Conservation (phyloP, 2,888 invertebrate species). For the Mycalesis mineus region DNA sequence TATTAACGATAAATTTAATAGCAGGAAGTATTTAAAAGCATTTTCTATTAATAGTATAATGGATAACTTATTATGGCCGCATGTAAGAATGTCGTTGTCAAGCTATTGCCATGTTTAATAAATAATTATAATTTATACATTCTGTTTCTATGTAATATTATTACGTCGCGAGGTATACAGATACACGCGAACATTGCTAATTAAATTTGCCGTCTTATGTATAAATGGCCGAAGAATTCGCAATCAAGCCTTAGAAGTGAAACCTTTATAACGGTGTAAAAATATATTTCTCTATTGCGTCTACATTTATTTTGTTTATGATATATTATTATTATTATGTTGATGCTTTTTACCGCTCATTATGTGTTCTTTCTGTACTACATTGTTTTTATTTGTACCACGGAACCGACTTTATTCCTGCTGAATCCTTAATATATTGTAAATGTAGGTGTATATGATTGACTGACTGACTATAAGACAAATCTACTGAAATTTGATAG, state of each 20-base stretch:
- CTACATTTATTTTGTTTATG: too few species aligned
- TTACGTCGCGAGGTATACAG: neutral
- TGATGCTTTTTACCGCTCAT: too few species aligned
- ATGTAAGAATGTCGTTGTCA: conserved; percentile 6
- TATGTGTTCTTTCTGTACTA: too few species aligned
- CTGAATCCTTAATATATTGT: too few species aligned
- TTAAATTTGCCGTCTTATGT: neutral
- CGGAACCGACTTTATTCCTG: too few species aligned
- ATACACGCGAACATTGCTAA: neutral
- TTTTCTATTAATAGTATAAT: neutral
- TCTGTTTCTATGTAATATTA: neutral
- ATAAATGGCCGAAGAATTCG: neutral
- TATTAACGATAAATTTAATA: neutral
- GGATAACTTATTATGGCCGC: neutral
- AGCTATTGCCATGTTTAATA: neutral
- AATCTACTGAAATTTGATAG: too few species aligned
- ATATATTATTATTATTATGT: too few species aligned
- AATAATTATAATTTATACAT: neutral
- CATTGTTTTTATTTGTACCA: too few species aligned
- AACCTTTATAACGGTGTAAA: neutral
- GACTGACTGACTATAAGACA: too few species aligned
- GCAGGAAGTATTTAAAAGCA: neutral
- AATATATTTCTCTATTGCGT: neutral
- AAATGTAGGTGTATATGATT: too few species aligned
- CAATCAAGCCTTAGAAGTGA: conserved; percentile 2